Evolutionary conservation across 37 sponge, comb jelly and placozoan species (phyloP).

Genomic region (Dysidea cf. avara): DNA sequence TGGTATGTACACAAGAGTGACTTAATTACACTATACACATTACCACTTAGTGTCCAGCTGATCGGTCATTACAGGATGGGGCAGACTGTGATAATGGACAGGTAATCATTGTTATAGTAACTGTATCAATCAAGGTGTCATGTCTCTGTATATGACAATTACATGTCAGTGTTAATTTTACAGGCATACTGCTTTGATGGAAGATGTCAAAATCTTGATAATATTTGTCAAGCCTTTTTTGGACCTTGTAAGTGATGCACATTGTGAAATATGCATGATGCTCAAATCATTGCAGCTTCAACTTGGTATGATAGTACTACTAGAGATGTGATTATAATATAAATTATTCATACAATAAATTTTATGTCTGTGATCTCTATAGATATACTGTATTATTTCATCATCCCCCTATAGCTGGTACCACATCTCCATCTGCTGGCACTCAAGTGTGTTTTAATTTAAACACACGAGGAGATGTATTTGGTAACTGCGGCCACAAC

Average conservation of each 20-base stretch:
- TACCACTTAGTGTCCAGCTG: conserved; percentile 56
- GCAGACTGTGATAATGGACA: conserved; percentile 19
- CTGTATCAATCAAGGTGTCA: background rate
- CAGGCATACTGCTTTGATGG: conserved; percentile 66
- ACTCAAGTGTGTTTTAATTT: conserved; percentile 9
- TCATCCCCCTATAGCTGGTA: background rate
- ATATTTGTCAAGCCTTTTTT: conserved; percentile 37
- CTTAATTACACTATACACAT: background rate
- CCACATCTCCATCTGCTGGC: background rate
- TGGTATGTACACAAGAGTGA: conserved; percentile 7
- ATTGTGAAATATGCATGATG: background rate
- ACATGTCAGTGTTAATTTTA: background rate
- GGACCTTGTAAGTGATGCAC: conserved; percentile 6
- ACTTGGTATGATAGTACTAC: too few relatives aligned
- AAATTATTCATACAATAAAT: too few relatives aligned
- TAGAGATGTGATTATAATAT: too few relatives aligned
- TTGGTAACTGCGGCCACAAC: conserved; percentile 59
- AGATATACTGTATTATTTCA: too few relatives aligned
- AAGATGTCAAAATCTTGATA: conserved; percentile 22
- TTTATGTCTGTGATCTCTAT: too few relatives aligned
- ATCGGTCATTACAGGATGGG: conserved; percentile 46
- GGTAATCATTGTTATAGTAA: background rate
- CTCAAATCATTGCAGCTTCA: too few relatives aligned
- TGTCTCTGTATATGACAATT: background rate
- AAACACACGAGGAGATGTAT: conserved; percentile 24